A percentile compares a stretch with the other conserved stretches of the same genome.
These are phyloP conservation scores for Hypselothyrea guttata DNA, from an alignment of 2,888 invertebrate genomes.

Conservation along the genomic window DNA sequence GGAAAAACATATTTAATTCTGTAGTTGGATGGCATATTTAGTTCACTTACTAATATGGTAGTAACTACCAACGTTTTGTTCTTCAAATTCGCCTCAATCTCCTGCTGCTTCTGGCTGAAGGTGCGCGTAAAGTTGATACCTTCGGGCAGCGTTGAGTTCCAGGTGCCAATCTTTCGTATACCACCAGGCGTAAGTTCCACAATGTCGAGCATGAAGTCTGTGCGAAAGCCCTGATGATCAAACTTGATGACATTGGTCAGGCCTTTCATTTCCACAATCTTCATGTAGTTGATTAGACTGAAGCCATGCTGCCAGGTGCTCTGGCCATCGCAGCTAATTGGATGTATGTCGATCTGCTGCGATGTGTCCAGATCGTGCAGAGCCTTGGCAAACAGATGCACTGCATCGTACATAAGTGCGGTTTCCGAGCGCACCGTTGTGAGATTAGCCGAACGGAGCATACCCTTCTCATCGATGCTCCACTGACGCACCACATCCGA, in stretches of 20 bases:
- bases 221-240: constrained; percentile 95
- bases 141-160: constrained; percentile 90
- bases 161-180: constrained; percentile 91
- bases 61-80: constrained; percentile 96
- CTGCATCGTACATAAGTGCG: constrained; percentile 97
- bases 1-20: background rate
- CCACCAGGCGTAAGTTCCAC: constrained; percentile 94
- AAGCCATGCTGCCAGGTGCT: constrained; percentile 97
- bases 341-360: constrained; percentile 93
- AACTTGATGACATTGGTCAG: constrained; percentile 96
- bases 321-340: constrained; percentile 92
- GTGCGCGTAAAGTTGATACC: constrained; percentile 94
- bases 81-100: constrained; percentile 94
- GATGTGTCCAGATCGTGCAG: constrained; percentile 94
- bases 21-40: background rate
- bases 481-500: constrained; percentile 90
- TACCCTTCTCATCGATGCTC: constrained; percentile 89
- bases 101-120: constrained; percentile 92
- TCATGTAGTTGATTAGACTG: constrained; percentile 97
- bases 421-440: constrained; percentile 88
- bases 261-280: constrained; percentile 97
- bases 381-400: constrained; percentile 95
- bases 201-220: constrained; percentile 95
- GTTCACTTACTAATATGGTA: constrained; percentile 90
- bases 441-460: constrained; percentile 83